Conservation (phyloP, 2,888 invertebrate genomes). For the Dryobota labecula region DNA sequence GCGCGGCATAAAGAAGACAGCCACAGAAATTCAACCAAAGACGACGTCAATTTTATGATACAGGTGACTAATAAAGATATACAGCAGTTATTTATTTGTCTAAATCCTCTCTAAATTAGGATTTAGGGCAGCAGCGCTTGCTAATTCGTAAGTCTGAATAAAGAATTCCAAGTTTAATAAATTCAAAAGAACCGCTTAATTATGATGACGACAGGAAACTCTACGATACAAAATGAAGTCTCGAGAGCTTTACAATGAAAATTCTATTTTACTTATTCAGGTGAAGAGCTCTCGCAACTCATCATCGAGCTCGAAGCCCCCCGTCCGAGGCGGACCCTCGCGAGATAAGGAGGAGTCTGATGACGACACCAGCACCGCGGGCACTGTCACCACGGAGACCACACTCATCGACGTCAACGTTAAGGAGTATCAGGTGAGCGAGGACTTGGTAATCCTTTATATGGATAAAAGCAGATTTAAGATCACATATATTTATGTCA, state of each 20-base stretch:
- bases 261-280: constrained; percentile 65
- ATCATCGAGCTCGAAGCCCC: constrained; percentile 80
- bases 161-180: not conserved
- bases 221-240: not conserved
- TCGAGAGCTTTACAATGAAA: not conserved
- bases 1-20: constrained; percentile 78
- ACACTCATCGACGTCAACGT: constrained; percentile 92
- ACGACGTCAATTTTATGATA: constrained; percentile 88
- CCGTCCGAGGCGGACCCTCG: constrained; percentile 83
- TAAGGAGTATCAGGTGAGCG: constrained; percentile 89
- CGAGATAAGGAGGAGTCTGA: constrained; percentile 88
- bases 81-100: not conserved
- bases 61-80: constrained; percentile 76
- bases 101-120: not conserved
- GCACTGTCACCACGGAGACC: constrained; percentile 93
- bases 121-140: not conserved
- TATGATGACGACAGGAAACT: not conserved
- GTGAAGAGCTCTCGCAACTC: constrained; percentile 84
- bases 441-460: not conserved
- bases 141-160: not conserved
- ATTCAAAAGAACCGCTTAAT: not conserved
- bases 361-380: constrained; percentile 88
- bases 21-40: constrained; percentile 77
- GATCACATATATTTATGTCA: too few species aligned
- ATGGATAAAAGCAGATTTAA: not conserved